A percentile compares a stretch with the other conserved stretches of the same genome.
Evolutionary conservation across 2,113 vertebrate species (phyloP).

Genomic region (Oceanodroma tethys): DNA sequence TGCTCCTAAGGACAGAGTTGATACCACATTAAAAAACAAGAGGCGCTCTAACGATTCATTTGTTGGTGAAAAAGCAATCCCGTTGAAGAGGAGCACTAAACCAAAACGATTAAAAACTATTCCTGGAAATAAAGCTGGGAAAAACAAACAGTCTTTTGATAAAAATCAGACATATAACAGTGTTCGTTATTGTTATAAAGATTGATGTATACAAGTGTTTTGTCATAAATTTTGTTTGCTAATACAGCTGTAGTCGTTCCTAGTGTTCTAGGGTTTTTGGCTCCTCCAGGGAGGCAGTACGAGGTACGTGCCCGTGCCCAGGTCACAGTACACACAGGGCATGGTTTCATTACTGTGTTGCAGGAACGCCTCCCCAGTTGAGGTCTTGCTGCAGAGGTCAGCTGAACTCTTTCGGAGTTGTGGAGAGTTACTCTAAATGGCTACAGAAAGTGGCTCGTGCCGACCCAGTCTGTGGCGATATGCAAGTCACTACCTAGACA

Average conservation of each 20-base stretch:
- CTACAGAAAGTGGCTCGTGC: fast-evolving
- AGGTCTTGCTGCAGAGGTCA: too few species aligned
- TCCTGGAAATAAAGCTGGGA: constrained; percentile 10
- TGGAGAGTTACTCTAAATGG: neutral
- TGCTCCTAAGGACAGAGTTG: constrained; percentile 19
- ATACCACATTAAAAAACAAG: neutral
- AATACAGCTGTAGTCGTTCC: neutral
- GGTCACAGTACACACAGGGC: fast-evolving
- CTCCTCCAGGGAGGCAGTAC: fast-evolving
- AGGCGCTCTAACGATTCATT: constrained; percentile 59
- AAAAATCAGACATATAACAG: neutral
- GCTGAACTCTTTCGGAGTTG: too few species aligned
- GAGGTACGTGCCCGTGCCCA: fast-evolving
- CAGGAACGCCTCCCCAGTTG: fast-evolving
- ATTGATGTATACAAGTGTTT: neutral
- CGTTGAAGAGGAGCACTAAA: constrained; percentile 61
- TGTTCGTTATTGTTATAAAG: fast-evolving
- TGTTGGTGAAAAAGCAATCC: constrained; percentile 78
- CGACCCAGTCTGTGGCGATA: fast-evolving
- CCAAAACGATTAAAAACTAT: constrained; percentile 49
- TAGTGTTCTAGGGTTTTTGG: fast-evolving
- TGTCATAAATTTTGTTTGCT: neutral
- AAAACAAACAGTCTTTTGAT: neutral
- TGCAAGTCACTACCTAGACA: fast-evolving
- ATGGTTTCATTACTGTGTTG: fast-evolving